Evolutionary conservation across 2,797 vertebrate genomes (phyloP), one percentile per base, ranked within the genome.

Genomic region (Darevskia mixta): DNA sequence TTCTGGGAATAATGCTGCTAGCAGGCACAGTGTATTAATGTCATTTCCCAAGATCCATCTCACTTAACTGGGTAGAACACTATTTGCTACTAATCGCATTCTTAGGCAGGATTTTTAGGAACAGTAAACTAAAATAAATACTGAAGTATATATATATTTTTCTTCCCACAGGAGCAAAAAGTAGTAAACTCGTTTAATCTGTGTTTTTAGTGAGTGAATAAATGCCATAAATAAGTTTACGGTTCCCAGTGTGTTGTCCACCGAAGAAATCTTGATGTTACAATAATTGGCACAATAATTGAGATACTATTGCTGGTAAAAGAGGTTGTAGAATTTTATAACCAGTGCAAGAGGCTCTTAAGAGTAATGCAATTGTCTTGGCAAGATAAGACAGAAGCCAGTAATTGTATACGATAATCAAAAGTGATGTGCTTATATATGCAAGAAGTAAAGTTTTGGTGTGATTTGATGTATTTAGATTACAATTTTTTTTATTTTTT

Each of bases 261-360:
- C 85, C 83, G 72, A 66, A 83, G 84, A 43, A 92, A 87, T 72
- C 87, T 94, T 91, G 88, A 88, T 94, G 89, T 91, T 85, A 90
- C 69, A 93, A 82, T 96, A 85, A 94, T 94, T 93, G 94, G 94
- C 93, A 81, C 58, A 71, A 49, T 94, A 94, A 92, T 94, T 94
- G 92, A 90, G 91, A 89, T 89, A 72, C 67, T 92, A 79, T 17
- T 94, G 72, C 86, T 89, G 90, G 86, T 95, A 90, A 95, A 61
- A 93, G 80, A 69, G 85, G 43, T 73, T 90, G 76, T 95, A 91
- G 93, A 84, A 90, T 95, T 96, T 95, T 95, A 88, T 18, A 89
- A 67, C 92, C 71, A 90, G 80, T 90, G 38, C 92, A 91, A 93
- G 91, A 95, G 95, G 89, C 90, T 82, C 55, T 49, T 71, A 66